Evolutionary conservation across 2,113 vertebrate genomes (phyloP).

Genomic region (Probosciger aterrimus): DNA sequence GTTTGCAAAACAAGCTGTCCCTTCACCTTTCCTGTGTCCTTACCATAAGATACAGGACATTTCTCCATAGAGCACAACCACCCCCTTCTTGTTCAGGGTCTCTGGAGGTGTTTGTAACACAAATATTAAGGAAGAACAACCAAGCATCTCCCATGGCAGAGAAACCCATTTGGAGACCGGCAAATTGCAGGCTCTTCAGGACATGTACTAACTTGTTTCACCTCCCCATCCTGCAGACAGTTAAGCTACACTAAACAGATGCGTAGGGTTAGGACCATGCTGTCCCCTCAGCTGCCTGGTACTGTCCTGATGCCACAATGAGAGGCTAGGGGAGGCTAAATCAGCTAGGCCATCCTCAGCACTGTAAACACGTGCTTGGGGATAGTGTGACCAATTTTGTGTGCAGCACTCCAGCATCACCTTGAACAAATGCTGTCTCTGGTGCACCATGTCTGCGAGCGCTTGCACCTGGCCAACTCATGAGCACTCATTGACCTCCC

Average conservation of each 20-base stretch:
- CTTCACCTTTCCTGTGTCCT: not conserved
- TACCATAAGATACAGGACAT: not conserved
- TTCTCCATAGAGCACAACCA: not conserved
- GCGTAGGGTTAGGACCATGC: not conserved
- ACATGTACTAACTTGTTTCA: accelerated
- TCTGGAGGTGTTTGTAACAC: not conserved
- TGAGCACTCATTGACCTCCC: accelerated
- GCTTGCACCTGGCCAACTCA: accelerated
- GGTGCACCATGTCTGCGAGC: not conserved
- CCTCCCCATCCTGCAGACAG: not conserved
- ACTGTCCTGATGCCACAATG: accelerated
- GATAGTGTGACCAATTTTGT: accelerated
- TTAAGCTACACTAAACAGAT: not conserved
- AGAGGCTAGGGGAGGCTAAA: not conserved
- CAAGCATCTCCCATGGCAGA: not conserved
- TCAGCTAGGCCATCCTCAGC: not conserved
- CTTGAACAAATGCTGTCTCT: not conserved
- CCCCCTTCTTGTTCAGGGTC: not conserved
- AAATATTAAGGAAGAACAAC: not conserved
- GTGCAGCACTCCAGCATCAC: not conserved
- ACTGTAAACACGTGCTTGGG: not conserved
- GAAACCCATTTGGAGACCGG: not conserved
- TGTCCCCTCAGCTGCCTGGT: not conserved
- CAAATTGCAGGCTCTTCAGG: not conserved
- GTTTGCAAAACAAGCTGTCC: not conserved